Evolutionary conservation across 1,140 invertebrate species (phyloP), one percentile per base, ranked within the genome.

Genomic region (Panulirus ornatus): DNA sequence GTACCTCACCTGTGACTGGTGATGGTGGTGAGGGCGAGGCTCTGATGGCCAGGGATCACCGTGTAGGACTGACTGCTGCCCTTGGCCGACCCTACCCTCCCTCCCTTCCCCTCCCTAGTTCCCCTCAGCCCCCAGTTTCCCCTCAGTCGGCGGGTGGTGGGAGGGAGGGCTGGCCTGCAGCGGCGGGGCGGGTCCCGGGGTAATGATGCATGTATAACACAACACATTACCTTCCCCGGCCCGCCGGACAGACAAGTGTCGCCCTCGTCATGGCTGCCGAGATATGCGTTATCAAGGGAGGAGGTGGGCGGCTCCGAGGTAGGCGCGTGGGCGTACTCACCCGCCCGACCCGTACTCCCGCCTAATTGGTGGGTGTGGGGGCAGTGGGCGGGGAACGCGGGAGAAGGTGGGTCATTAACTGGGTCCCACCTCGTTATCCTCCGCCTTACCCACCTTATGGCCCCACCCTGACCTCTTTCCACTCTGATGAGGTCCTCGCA

Each of bases 191-290:
- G 71, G 71, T 19, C 16, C 2, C 3, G 34, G 14, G 54, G 38
- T 85, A 85, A 85, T 85, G 83, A 85, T 85, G 83, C 83, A 85
- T 85, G 63, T 70, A 34, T 66, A 85, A 85, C 83, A 75, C 83
- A 75, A 85, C 83, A 42, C 75, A 79, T 88, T 88, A 78, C 58
- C 85, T 42, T 63, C 44, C 51, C 54, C 36, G 30, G 19, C 42
- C 38, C 47, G 38, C 71, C 47, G 14, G 0, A 19, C 47, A 1
- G 34, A 16, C 11, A 22, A 9, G 5, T 75, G 14, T n/a, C 27
- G 34, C 70, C 84, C 34, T 40, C 70, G 16, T 42, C 47, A 19
- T 8, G 14, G 8, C n/a, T 34, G n/a, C 70, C 51, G 42, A 44
- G 42, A 36, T 81, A 81, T 54, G 34, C 14, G 9, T 58, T 81